phyloP scores from a whole-genome alignment of 2,797 vertebrate species.

The Myripristis murdjan region DNA sequence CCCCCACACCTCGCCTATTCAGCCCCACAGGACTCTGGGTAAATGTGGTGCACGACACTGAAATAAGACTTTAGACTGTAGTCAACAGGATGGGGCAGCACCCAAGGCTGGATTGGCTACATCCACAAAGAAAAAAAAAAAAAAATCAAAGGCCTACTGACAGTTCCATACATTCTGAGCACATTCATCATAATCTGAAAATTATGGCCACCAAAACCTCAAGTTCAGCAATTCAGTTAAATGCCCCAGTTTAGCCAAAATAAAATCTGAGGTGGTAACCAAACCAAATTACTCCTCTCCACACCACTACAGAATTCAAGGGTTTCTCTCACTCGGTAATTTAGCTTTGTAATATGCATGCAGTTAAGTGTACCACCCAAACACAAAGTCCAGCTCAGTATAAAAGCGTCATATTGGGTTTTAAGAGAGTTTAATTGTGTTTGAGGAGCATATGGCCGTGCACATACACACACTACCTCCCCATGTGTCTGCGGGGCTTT shows the following conservation, averaged over 20 bases:
- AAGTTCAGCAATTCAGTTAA: too few relatives aligned
- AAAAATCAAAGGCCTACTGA: background rate
- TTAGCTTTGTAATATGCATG: slow-evolving; percentile 20
- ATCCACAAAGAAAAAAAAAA: too few relatives aligned
- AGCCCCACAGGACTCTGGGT: slow-evolving; percentile 37
- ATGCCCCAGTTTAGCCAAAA: background rate
- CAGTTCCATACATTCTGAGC: background rate
- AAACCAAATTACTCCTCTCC: slow-evolving; percentile 8
- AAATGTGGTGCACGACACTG: slow-evolving; percentile 42
- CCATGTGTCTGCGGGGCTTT: slow-evolving; percentile 38
- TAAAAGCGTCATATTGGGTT: slow-evolving; percentile 32
- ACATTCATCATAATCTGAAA: slow-evolving; percentile 9
- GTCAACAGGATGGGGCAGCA: slow-evolving; percentile 49
- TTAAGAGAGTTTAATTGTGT: slow-evolving; percentile 45
- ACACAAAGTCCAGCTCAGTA: slow-evolving; percentile 50
- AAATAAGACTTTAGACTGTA: slow-evolving; percentile 27
- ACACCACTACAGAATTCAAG: slow-evolving; percentile 3
- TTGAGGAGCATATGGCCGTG: slow-evolving; percentile 21
- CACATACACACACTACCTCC: slow-evolving; percentile 38
- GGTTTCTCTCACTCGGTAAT: slow-evolving; percentile 39
- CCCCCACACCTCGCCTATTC: slow-evolving; percentile 63
- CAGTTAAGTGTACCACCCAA: slow-evolving; percentile 18
- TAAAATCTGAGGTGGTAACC: slow-evolving; percentile 11
- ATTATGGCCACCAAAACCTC: background rate
- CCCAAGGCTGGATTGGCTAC: slow-evolving; percentile 1